Evolutionary conservation across 2,797 vertebrate genomes (phyloP).

Genomic region (Ciconia nigra): DNA sequence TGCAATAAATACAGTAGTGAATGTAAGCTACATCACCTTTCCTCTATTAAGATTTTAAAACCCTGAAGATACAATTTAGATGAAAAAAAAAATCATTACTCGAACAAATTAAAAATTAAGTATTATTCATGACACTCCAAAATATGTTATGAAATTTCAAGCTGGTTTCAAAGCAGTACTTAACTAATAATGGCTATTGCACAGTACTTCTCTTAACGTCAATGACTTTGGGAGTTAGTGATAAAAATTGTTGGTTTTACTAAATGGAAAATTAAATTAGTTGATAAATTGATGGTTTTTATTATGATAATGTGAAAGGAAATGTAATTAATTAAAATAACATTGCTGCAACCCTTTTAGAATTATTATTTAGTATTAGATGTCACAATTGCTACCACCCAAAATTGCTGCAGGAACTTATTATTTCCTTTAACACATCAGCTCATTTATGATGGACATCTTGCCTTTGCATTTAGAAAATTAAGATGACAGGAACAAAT

Average conservation of each 20-base stretch:
- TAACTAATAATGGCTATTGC: not conserved
- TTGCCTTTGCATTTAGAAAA: not conserved
- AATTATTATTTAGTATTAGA: not conserved
- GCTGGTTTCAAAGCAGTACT: not conserved
- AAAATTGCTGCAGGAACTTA: not conserved
- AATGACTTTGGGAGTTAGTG: not conserved
- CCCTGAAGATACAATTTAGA: not conserved
- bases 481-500: not conserved
- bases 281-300: not conserved
- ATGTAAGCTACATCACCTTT: not conserved
- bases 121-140: not conserved
- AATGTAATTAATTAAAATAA: not conserved
- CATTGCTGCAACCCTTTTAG: not conserved
- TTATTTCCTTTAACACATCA: not conserved
- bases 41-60: not conserved
- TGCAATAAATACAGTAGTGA: not conserved
- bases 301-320: not conserved
- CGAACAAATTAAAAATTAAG: not conserved
- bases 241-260: not conserved
- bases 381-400: not conserved
- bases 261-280: not conserved
- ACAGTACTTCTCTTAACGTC: not conserved
- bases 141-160: not conserved
- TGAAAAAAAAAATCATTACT: not conserved
- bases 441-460: not conserved